Base-by-base conservation (phyloP, 2,797 vertebrate genomes). In the Atherinosoma microstoma region DNA sequence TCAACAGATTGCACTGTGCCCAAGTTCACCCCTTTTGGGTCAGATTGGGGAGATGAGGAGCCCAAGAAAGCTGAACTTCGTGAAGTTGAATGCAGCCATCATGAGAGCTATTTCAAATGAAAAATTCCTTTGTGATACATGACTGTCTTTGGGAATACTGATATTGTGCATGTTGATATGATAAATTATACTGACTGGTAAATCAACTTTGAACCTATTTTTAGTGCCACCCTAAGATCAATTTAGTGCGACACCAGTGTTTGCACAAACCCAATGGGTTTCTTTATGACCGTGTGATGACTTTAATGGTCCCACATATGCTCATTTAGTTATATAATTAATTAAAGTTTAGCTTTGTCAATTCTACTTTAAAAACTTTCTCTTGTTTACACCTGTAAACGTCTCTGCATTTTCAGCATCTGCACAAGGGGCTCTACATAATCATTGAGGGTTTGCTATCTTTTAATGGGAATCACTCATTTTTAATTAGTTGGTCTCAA, bases 401-500 rank as follows among this genome's bases (percentile, higher is more conserved):
- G 22, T 58, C 24, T 32, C 30, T 32, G 30, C 30, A 9, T 73
- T 63, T 63, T 67, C 29, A 38, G 7, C 22, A 36, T 56, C 58
- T 11, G 6, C 58, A 1, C 47, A 80, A 18, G 29, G 59, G 30
- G 32, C 53, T 34, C 49, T 6, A 8, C 29, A 38, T 27, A 64
- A 62, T 24, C 22, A 11, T 32, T 38, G 56, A 58, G 30, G 24
- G 22, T 51, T 65, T 34, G 29, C 35, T 34, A 16, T 51, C 13
- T 20, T 63, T 74, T 67, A 67, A 64, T 35, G 40, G 24, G 51
- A 70, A 4, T 6, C 15, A 13, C 54, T 61, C 18, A 8, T 59
- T 35, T 62, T 78, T 13, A 62, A 61, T 2, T 40, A 54, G 49
- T 53, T 75, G 58, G 3, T 34, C 62, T 38, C 3, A 0, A 65